phyloP scores from a whole-genome alignment of 2,888 invertebrate genomes.

The Alentia gelatinosa region DNA sequence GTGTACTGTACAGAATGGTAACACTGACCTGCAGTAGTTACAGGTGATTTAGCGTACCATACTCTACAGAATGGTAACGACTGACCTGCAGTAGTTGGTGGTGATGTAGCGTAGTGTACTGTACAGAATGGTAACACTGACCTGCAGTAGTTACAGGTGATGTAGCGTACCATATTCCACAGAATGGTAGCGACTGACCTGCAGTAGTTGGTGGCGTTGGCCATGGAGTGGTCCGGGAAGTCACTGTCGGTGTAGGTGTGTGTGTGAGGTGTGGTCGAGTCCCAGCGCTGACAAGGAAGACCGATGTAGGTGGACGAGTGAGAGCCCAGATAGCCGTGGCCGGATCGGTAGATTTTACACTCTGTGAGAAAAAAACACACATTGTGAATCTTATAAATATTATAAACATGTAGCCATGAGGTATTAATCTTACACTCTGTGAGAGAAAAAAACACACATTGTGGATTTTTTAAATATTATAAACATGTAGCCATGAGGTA shows the following conservation, averaged over 20 bases:
- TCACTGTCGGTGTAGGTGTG: neutral
- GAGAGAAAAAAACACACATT: neutral
- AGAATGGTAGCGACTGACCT: too few relatives aligned
- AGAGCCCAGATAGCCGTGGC: slow-evolving; percentile 5
- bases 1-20: too few relatives aligned
- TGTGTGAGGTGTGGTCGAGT: slow-evolving; percentile 39
- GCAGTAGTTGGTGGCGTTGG: slow-evolving; percentile 49
- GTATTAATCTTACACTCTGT: neutral
- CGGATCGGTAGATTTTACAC: slow-evolving; percentile 2
- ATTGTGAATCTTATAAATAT: neutral
- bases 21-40: too few relatives aligned
- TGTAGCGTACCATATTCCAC: too few relatives aligned
- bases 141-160: too few relatives aligned
- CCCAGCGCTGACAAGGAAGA: slow-evolving; percentile 54
- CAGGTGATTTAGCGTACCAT: too few relatives aligned
- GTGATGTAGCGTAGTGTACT: too few relatives aligned
- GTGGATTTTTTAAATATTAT: neutral
- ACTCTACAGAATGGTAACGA: too few relatives aligned
- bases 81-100: too few relatives aligned
- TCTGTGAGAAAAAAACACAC: neutral
- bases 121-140: too few relatives aligned
- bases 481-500: neutral
- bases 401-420: neutral
- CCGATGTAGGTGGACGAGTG: neutral
- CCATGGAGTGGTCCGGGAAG: neutral